Base-by-base conservation (phyloP, 37 sponge, comb jelly and placozoan species). In the Cladorhizidae sp. region DNA sequence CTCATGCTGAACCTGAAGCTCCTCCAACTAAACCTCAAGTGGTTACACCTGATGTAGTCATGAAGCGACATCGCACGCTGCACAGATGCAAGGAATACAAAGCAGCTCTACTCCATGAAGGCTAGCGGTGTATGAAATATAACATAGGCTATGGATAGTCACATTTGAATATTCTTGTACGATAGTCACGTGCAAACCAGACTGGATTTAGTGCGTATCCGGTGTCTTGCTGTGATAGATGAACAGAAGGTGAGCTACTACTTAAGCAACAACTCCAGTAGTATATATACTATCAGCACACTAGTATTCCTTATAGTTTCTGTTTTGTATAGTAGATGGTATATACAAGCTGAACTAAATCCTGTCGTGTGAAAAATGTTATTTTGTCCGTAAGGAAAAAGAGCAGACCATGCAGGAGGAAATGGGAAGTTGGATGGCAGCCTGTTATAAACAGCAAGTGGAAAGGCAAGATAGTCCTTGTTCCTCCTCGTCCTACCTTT, bases 401-500 rank as follows among this genome's bases (percentile, higher is more conserved):
- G 49, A 32, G 1, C 33, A 64, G 49, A 12, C 78, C 15, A 89
- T 83, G 84, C 77, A 89, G 39, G 73, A 39, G 1, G 87, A 88
- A 7, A 86, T 93, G 89, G 86, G 78, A n/a, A 77, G 88, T 29
- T 96, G 94, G 97, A 54, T 91, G 21, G 85, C 73, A 14, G 38
- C 85, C 45, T 76, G 78, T 35, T 96, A 85, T 65, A 56, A 83
- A 40, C 77, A 91, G 64, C 94, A 96, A 38, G 79, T 93, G 67
- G 97, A 90, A 3, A 84, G 96, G 96, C 41, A 71, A 11, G 45
- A 71, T 42, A 41, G n/a, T n/a, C n/a, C n/a, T n/a, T n/a, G n/a
- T n/a, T n/a, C n/a, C n/a, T n/a, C n/a, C n/a, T n/a, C n/a, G n/a
- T n/a, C n/a, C n/a, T n/a, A n/a, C n/a, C n/a, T n/a, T n/a, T n/a